Evolutionary conservation across 2,113 vertebrate genomes (phyloP).

Genomic region (Aptenodytes forsteri): DNA sequence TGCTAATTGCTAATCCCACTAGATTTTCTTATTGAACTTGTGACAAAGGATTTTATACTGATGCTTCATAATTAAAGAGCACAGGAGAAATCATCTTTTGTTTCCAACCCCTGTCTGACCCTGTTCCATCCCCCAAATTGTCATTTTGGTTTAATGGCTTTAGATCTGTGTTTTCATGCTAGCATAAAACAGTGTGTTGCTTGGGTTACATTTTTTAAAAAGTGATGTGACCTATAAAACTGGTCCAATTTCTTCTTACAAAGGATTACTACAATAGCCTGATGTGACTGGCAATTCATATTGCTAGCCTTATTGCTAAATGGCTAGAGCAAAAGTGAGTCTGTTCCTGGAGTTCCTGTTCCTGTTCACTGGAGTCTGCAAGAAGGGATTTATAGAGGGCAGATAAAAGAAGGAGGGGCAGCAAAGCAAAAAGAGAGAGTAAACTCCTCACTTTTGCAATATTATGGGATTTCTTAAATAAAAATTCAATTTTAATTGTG

Average conservation of each 20-base stretch:
- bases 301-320: not conserved
- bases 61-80: slow-evolving; percentile 5
- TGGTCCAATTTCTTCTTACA: not conserved
- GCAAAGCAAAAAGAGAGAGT: not conserved
- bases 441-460: not conserved
- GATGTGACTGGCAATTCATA: not conserved
- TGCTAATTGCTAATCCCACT: not conserved
- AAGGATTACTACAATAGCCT: not conserved
- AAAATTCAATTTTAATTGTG: not conserved
- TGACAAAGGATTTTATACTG: not conserved
- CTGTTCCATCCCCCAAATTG: not conserved
- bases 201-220: not conserved
- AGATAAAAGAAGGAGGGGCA: not conserved
- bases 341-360: not conserved
- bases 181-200: not conserved
- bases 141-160: slow-evolving; percentile 8
- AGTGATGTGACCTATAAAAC: slow-evolving; percentile 30
- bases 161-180: not conserved
- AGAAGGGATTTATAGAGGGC: not conserved
- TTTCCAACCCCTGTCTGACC: not conserved
- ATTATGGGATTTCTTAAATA: not conserved
- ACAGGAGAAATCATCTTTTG: not conserved
- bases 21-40: not conserved
- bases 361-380: not conserved
- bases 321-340: not conserved